Evolutionary conservation across 2,888 invertebrate species (phyloP).

Genomic region (Clivina fossor): DNA sequence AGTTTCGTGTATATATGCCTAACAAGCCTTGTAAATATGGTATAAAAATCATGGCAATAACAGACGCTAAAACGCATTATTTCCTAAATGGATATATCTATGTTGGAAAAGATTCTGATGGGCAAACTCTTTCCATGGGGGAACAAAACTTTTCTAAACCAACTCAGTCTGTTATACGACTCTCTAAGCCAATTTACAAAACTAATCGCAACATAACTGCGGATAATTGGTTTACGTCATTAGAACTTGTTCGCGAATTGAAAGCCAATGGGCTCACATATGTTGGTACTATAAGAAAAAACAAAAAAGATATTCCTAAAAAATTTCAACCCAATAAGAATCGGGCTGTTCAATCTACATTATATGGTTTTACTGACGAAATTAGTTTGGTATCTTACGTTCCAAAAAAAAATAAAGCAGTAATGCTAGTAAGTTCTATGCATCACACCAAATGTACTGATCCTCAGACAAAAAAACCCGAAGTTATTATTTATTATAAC

Average conservation of each 20-base stretch:
- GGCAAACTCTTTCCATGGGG: constrained; percentile 27
- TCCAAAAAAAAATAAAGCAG: constrained; percentile 30
- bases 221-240: constrained; percentile 41
- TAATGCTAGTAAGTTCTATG: constrained; percentile 36
- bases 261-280: constrained; percentile 38
- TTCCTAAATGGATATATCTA: constrained; percentile 1
- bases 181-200: constrained; percentile 36
- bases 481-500: constrained; percentile 12
- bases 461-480: constrained; percentile 21
- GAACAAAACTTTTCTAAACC: constrained; percentile 38
- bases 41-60: constrained; percentile 1
- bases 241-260: constrained; percentile 39
- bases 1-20: too few relatives aligned
- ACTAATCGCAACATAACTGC: constrained; percentile 41
- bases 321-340: constrained; percentile 41
- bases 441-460: constrained; percentile 34
- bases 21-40: background rate
- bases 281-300: constrained; percentile 41
- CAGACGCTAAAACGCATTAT: constrained; percentile 1
- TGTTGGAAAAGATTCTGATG: constrained; percentile 36
- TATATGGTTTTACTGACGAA: constrained; percentile 40
- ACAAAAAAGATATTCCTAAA: constrained; percentile 39
- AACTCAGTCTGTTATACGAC: constrained; percentile 36
- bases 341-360: constrained; percentile 34
- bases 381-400: constrained; percentile 31